Evolutionary conservation across 2,113 vertebrate species (phyloP).

Genomic region (Delphinus delphis): DNA sequence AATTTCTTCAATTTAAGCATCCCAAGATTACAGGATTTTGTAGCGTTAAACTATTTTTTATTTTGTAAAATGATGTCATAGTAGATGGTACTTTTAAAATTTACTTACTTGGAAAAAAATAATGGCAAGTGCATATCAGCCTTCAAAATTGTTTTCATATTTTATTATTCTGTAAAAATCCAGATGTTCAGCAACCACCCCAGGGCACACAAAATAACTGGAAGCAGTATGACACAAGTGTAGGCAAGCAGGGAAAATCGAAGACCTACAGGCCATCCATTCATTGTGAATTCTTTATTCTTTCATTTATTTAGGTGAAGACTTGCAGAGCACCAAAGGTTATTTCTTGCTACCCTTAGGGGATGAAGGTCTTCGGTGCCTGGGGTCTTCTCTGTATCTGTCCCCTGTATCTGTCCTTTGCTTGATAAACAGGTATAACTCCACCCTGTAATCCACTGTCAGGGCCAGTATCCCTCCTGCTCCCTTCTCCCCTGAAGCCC

Average conservation of each 20-base stretch:
- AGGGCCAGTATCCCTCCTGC: not conserved
- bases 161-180: conserved; percentile 30
- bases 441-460: no score
- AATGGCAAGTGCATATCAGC: not conserved
- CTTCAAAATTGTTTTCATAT: conserved; percentile 6
- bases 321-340: not conserved
- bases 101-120: not conserved
- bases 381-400: not conserved
- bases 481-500: not conserved
- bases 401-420: not conserved
- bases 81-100: not conserved
- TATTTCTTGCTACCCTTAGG: not conserved
- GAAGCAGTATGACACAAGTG: not conserved
- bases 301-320: not conserved
- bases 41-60: not conserved
- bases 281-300: not conserved
- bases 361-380: not conserved
- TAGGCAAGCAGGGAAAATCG: not conserved
- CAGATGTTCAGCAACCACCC: not conserved
- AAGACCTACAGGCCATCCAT: not conserved
- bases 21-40: not conserved
- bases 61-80: not conserved
- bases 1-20: conserved; percentile 16
- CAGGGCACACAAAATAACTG: not conserved
- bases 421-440: not conserved